Conservation (phyloP, 2,888 invertebrate genomes). For the Lampropteryx suffumata region DNA sequence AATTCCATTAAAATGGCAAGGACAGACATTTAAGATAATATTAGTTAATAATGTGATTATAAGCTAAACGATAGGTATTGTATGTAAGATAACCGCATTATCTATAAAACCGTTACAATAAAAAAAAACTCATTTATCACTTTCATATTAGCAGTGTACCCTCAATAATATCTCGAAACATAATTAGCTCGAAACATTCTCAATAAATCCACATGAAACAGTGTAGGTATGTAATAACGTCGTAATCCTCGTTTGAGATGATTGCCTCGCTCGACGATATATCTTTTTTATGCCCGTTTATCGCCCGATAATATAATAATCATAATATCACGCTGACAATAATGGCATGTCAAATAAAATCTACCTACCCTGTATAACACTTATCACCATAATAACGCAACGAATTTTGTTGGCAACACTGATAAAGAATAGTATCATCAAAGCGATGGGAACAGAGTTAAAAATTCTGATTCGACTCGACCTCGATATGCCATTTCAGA, state of each 20-base stretch:
- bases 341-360: slow-evolving; percentile 80
- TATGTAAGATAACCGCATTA: slow-evolving; percentile 8
- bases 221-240: slow-evolving; percentile 71
- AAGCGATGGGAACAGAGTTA: slow-evolving; percentile 32
- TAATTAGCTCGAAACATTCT: slow-evolving; percentile 53
- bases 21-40: too few species aligned
- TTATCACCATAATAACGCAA: slow-evolving; percentile 45
- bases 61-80: background rate
- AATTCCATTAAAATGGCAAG: too few species aligned
- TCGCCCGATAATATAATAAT: slow-evolving; percentile 81
- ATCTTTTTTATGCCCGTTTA: slow-evolving; percentile 79
- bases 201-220: slow-evolving; percentile 74
- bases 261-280: slow-evolving; percentile 69
- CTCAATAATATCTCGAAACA: slow-evolving; percentile 45
- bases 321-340: slow-evolving; percentile 79
- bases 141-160: slow-evolving; percentile 37
- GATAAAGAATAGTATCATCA: slow-evolving; percentile 21
- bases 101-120: slow-evolving; percentile 6
- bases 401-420: slow-evolving; percentile 34
- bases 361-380: slow-evolving; percentile 72
- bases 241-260: slow-evolving; percentile 70
- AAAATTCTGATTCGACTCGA: slow-evolving; percentile 29
- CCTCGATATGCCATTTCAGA: slow-evolving; percentile 47
- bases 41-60: slow-evolving; percentile 12
- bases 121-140: slow-evolving; percentile 36